Evolutionary conservation across 2,888 invertebrate species (phyloP).

Genomic region (Lydus trimaculatus): DNA sequence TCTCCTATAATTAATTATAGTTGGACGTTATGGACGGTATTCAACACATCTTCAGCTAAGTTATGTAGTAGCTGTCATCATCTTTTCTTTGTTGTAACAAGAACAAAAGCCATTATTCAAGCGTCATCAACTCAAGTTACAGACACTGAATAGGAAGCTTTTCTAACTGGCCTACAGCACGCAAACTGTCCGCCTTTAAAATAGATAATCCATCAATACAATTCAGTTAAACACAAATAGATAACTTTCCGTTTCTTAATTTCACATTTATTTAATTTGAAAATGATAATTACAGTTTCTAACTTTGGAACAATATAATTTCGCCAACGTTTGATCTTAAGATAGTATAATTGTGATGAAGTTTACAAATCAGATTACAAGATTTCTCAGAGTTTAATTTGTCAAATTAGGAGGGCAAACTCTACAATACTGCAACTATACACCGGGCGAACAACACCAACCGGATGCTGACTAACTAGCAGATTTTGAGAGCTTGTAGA

Average conservation of each 20-base stretch:
- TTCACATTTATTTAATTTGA: slow-evolving; percentile 25
- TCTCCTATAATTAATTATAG: slow-evolving; percentile 1
- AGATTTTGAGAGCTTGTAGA: neutral
- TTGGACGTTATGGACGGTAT: neutral
- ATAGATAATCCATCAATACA: slow-evolving; percentile 13
- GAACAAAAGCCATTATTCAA: slow-evolving; percentile 38
- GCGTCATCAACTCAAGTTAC: slow-evolving; percentile 40
- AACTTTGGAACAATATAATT: slow-evolving; percentile 44
- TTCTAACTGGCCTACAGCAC: slow-evolving; percentile 37
- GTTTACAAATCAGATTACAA: slow-evolving; percentile 40
- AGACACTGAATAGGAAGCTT: slow-evolving; percentile 30
- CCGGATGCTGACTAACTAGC: neutral
- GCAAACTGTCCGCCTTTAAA: slow-evolving; percentile 28
- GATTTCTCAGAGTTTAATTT: slow-evolving; percentile 32
- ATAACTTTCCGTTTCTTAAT: neutral
- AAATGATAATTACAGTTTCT: slow-evolving; percentile 44
- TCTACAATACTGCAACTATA: slow-evolving; percentile 18
- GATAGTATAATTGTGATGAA: slow-evolving; percentile 47
- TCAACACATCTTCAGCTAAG: slow-evolving; percentile 10
- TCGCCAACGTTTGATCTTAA: slow-evolving; percentile 44
- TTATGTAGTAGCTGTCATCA: slow-evolving; percentile 31
- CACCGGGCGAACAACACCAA: slow-evolving; percentile 18
- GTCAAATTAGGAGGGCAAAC: slow-evolving; percentile 24
- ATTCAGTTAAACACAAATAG: slow-evolving; percentile 17
- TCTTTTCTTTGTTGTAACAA: slow-evolving; percentile 36